Evolutionary conservation across 2,888 invertebrate species (phyloP).

Genomic region (Thelaira solivaga): DNA sequence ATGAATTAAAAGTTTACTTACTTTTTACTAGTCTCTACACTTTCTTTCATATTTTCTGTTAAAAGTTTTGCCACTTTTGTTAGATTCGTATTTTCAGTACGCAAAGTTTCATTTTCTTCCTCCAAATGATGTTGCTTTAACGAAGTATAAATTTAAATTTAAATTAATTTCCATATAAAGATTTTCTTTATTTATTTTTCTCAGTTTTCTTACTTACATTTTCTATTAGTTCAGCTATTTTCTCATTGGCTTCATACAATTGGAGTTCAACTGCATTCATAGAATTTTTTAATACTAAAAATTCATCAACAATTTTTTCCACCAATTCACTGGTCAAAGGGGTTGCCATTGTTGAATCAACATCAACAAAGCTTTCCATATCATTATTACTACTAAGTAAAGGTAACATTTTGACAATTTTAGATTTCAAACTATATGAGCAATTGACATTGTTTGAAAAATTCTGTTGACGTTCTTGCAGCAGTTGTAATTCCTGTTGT

Average conservation of each 20-base stretch:
- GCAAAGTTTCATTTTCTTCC: constrained; percentile 75
- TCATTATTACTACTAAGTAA: constrained; percentile 68
- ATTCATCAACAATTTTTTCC: constrained; percentile 74
- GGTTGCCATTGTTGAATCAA: constrained; percentile 67
- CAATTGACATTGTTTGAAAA: constrained; percentile 64
- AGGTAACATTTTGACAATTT: constrained; percentile 74
- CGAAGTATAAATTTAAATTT: background rate
- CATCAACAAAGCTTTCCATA: constrained; percentile 74
- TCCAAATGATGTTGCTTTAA: constrained; percentile 76
- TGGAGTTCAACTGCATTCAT: constrained; percentile 75
- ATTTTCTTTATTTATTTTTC: background rate
- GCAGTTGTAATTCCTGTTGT: constrained; percentile 68
- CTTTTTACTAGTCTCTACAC: constrained; percentile 76
- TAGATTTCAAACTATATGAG: constrained; percentile 71
- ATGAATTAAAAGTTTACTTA: constrained; percentile 58
- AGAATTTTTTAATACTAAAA: constrained; percentile 71
- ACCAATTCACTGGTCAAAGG: constrained; percentile 72
- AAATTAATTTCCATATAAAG: background rate
- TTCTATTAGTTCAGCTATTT: constrained; percentile 76
- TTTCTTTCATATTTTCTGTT: constrained; percentile 77
- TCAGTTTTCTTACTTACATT: constrained; percentile 73
- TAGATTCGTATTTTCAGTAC: constrained; percentile 74
- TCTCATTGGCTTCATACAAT: constrained; percentile 77
- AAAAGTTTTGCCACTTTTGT: constrained; percentile 76
- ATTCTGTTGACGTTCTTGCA: constrained; percentile 66